These are phyloP conservation scores for Lanius ludovicianus DNA, from an alignment of 2,113 vertebrate genomes.

Conservation along the genomic window DNA sequence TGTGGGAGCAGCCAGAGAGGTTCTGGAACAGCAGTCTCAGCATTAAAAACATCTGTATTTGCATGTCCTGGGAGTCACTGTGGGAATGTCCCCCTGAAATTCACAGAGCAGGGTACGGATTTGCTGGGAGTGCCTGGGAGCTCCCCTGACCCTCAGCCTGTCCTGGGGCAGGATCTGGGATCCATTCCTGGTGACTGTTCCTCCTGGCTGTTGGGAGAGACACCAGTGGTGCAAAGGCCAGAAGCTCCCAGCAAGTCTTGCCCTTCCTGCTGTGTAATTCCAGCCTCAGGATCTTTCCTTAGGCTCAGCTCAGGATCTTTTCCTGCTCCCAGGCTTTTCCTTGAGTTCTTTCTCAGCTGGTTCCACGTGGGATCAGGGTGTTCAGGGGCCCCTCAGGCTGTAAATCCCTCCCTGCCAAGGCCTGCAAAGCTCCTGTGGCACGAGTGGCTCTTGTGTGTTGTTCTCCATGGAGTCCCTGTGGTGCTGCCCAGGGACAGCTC, in stretches of 20 bases:
- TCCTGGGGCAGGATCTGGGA: neutral
- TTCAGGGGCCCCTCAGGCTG: neutral
- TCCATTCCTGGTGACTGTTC: neutral
- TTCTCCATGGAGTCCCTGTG: accelerated
- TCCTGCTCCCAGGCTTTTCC: neutral
- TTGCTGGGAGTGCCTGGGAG: neutral
- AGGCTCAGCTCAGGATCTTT: neutral
- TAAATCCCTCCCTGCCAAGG: neutral
- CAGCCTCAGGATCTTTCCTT: neutral
- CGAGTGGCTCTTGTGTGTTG: neutral
- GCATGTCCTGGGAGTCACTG: neutral
- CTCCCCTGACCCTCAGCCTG: neutral
- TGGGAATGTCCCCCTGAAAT: neutral
- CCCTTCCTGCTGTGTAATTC: neutral
- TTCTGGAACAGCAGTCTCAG: neutral
- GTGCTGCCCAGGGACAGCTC: neutral
- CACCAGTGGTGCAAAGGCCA: neutral
- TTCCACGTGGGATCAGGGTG: neutral
- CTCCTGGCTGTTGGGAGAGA: neutral
- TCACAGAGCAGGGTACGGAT: neutral
- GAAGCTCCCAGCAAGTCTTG: neutral
- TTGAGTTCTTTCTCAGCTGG: neutral
- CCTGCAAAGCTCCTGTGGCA: neutral
- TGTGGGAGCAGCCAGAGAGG: neutral
- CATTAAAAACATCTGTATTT: neutral